Percentiles rank a stretch among this genome's conserved stretches.
Conservation (phyloP, 2,113 vertebrate species). For the Sapajus apella region DNA sequence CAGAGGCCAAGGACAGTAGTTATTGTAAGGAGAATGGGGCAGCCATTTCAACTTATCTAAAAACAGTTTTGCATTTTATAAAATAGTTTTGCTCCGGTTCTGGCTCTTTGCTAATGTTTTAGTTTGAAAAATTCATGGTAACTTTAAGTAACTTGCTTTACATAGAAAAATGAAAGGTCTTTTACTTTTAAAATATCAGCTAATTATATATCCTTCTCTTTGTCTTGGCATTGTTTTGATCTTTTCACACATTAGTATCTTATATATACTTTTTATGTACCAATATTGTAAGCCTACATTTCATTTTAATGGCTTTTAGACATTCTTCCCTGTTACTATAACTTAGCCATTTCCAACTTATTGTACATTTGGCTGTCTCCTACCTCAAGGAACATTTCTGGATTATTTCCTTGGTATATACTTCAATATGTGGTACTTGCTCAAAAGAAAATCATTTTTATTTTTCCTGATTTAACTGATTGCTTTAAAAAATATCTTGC, state of each 20-base stretch:
- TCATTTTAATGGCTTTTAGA: neutral
- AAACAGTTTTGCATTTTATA: too few relatives aligned
- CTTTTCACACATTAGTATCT: neutral
- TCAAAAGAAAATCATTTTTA: conserved; percentile 7
- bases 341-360: neutral
- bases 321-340: neutral
- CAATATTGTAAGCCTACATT: neutral
- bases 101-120: neutral
- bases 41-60: too few relatives aligned
- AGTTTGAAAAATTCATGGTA: neutral
- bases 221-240: neutral
- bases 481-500: neutral
- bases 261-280: neutral
- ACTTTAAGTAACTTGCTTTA: neutral
- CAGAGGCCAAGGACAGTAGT: too few relatives aligned
- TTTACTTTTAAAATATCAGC: neutral
- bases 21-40: too few relatives aligned
- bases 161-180: neutral
- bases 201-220: conserved; percentile 6
- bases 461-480: neutral
- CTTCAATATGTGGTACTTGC: neutral
- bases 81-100: too few relatives aligned
- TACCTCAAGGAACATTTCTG: neutral
- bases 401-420: neutral
- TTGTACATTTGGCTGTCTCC: neutral